Percentiles rank a stretch among this genome's conserved stretches.
Evolutionary conservation across 2,113 vertebrate genomes (phyloP).

Genomic region (Mormoops blainvillei): DNA sequence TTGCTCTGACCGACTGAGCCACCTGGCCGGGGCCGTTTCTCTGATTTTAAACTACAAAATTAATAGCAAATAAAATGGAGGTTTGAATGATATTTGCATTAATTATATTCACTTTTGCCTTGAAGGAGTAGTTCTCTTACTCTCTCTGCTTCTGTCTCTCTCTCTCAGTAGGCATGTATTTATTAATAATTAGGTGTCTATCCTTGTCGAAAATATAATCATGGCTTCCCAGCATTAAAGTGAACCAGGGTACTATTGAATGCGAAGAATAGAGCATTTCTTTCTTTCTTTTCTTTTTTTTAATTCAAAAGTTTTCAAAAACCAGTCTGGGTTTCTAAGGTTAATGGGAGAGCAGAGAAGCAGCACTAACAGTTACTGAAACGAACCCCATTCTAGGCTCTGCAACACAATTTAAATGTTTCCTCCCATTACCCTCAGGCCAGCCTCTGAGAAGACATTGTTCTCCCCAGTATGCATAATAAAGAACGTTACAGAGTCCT

Average conservation of each 20-base stretch:
- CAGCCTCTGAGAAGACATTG: neutral
- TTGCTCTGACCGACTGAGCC: too few species aligned
- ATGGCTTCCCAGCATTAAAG: neutral
- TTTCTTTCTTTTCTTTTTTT: neutral
- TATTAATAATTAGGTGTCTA: neutral
- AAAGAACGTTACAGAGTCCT: neutral
- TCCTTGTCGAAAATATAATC: neutral
- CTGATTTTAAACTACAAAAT: slow-evolving; percentile 56
- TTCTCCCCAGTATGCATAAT: neutral
- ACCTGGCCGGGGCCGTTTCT: neutral
- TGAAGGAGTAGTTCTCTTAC: neutral
- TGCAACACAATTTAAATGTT: neutral
- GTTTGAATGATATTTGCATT: slow-evolving; percentile 58
- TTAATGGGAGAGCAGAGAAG: neutral
- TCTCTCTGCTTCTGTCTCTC: neutral
- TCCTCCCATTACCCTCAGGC: neutral
- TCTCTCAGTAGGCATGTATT: neutral
- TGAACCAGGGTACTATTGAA: neutral
- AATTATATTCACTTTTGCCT: slow-evolving; percentile 21
- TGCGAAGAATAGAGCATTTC: neutral
- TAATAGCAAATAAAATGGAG: slow-evolving; percentile 54
- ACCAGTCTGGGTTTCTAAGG: neutral
- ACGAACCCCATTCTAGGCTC: neutral
- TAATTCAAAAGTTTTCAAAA: neutral
- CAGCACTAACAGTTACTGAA: neutral